These are phyloP conservation scores for Nycticorax nycticorax DNA, from an alignment of 2,113 vertebrate genomes.

Conservation along the genomic window DNA sequence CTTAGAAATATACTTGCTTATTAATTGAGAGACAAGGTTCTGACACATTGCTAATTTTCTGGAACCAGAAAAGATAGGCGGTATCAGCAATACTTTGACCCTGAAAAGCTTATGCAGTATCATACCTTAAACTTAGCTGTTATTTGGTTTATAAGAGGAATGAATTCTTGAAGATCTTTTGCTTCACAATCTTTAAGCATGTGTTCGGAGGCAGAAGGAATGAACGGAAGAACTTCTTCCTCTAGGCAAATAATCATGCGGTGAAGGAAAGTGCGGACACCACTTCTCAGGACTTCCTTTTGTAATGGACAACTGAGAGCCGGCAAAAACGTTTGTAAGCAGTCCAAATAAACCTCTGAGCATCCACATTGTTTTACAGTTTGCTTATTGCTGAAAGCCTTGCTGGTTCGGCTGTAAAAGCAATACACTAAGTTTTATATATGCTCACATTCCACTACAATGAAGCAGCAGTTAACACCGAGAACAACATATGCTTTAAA, in stretches of 20 bases:
- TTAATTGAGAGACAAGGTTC: not conserved
- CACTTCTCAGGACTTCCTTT: constrained; percentile 87
- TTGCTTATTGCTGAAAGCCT: constrained; percentile 99
- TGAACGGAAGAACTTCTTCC: constrained; percentile 95
- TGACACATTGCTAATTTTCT: not conserved
- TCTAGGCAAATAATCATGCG: constrained; percentile 99
- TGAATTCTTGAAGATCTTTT: constrained; percentile 98
- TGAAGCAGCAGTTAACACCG: not conserved
- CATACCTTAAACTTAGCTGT: constrained; percentile 96
- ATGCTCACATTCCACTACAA: not conserved
- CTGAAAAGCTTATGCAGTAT: not conserved
- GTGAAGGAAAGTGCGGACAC: constrained; percentile 96
- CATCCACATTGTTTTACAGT: constrained; percentile 97
- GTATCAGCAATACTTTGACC: not conserved
- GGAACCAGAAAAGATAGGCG: not conserved
- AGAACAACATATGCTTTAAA: not conserved
- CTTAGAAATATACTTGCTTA: not conserved
- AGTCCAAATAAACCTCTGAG: constrained; percentile 94
- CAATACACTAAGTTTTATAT: not conserved
- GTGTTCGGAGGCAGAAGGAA: constrained; percentile 93
- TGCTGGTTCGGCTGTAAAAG: constrained; percentile 91
- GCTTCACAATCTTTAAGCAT: constrained; percentile 99
- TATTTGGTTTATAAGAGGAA: constrained; percentile 98
- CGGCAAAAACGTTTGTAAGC: constrained; percentile 91
- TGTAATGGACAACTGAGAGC: constrained; percentile 94